Percentiles rank a stretch among this genome's conserved stretches.
phyloP scores from a whole-genome alignment of 2,888 invertebrate genomes.

The Diarsia brunnea region DNA sequence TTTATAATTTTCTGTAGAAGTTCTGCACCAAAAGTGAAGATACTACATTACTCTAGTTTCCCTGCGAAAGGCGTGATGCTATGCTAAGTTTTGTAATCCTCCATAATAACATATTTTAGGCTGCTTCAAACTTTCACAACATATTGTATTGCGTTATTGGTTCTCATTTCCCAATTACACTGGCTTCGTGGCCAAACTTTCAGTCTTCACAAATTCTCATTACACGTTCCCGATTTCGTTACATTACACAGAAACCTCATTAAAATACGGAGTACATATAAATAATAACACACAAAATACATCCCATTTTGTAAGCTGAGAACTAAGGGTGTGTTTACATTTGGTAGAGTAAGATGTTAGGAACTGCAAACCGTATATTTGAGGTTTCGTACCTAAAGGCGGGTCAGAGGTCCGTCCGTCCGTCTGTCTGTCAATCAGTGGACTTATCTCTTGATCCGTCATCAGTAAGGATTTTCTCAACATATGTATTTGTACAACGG shows the following conservation, averaged over 20 bases:
- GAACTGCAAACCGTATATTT: not conserved
- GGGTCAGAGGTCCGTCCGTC: too few relatives aligned
- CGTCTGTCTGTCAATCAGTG: too few relatives aligned
- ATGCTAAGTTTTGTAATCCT: not conserved
- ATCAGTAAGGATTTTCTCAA: too few relatives aligned
- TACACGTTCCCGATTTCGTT: conserved; percentile 17
- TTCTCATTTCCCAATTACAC: conserved; percentile 16
- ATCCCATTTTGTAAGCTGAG: conserved; percentile 27
- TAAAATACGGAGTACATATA: conserved; percentile 38
- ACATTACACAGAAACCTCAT: conserved; percentile 31
- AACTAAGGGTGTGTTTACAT: conserved; percentile 5
- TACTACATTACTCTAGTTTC: too few relatives aligned
- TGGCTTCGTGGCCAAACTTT: not conserved
- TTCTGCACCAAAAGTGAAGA: too few relatives aligned
- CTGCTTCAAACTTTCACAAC: not conserved
- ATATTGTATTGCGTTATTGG: conserved; percentile 14
- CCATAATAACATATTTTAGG: not conserved
- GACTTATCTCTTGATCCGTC: too few relatives aligned
- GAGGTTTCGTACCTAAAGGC: too few relatives aligned
- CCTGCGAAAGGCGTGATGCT: too few relatives aligned
- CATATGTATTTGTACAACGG: too few relatives aligned
- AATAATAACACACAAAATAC: conserved; percentile 48
- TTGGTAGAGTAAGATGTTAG: not conserved
- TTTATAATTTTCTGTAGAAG: too few relatives aligned
- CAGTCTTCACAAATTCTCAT: conserved; percentile 29